Conservation (phyloP, 2,888 invertebrate species). For the Spatulosminthurus flaviceps region DNA sequence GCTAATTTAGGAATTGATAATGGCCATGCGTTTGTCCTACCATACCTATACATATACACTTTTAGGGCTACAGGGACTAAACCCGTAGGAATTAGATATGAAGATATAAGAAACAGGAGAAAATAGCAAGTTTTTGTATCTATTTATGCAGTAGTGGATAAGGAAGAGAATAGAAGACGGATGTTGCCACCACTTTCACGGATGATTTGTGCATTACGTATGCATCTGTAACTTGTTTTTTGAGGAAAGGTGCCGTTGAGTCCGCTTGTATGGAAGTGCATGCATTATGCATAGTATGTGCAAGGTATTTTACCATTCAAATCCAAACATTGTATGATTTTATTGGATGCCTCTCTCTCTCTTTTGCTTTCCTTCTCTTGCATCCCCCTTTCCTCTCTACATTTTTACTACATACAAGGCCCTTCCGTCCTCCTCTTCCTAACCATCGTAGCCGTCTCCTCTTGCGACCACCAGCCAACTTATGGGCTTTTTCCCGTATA, state of each 20-base stretch:
- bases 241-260: neutral
- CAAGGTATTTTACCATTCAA: slow-evolving; percentile 37
- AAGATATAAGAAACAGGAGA: too few species aligned
- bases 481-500: slow-evolving; percentile 12
- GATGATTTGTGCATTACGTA: slow-evolving; percentile 34
- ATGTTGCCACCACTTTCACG: slow-evolving; percentile 13
- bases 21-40: too few species aligned
- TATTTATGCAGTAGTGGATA: too few species aligned
- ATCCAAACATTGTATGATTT: slow-evolving; percentile 42
- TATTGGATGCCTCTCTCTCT: slow-evolving; percentile 38
- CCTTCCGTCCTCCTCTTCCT: neutral
- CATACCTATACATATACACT: too few species aligned
- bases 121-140: too few species aligned
- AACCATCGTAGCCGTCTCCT: too few species aligned
- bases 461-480: neutral
- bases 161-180: neutral
- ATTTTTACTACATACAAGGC: too few species aligned
- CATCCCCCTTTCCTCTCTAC: slow-evolving; percentile 1
- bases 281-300: slow-evolving; percentile 23
- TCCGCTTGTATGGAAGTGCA: neutral
- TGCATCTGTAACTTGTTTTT: slow-evolving; percentile 24
- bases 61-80: too few species aligned
- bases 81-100: too few species aligned
- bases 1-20: too few species aligned
- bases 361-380: neutral